A percentile compares a stretch with the other conserved stretches of the same genome.
Evolutionary conservation across 2,113 vertebrate species (phyloP).

Genomic region (Oophaga pumilio): DNA sequence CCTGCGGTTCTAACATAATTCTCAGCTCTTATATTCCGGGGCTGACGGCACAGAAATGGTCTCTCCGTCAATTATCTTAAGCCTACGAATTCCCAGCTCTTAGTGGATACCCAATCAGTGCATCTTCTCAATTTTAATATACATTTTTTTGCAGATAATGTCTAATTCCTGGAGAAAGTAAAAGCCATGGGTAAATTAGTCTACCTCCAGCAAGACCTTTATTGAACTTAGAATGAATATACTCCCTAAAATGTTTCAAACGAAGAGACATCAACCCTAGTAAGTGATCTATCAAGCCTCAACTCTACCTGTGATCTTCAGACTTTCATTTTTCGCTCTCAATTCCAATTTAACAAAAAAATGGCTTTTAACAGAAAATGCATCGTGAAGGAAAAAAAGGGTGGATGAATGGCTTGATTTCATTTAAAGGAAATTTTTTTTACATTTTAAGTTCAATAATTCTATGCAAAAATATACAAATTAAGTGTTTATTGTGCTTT

Average conservation of each 20-base stretch:
- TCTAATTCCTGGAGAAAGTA: not conserved
- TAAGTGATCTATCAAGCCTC: not conserved
- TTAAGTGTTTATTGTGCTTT: too few relatives aligned
- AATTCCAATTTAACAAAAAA: not conserved
- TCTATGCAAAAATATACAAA: not conserved
- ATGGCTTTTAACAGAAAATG: not conserved
- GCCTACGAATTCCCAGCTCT: not conserved
- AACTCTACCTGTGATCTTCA: not conserved
- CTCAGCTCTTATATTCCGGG: slow-evolving; percentile 14
- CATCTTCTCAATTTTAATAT: not conserved
- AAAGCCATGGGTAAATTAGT: not conserved
- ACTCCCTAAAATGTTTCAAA: not conserved
- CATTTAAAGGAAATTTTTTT: not conserved
- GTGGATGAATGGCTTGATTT: not conserved
- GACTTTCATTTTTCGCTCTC: not conserved
- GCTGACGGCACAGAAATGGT: not conserved
- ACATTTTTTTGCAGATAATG: slow-evolving; percentile 5
- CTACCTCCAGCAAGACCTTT: not conserved
- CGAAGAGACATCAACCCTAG: not conserved
- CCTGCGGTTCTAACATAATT: slow-evolving; percentile 7
- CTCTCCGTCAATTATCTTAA: slow-evolving; percentile 19
- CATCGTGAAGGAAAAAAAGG: not conserved
- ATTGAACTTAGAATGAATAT: not conserved
- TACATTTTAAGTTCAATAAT: not conserved
- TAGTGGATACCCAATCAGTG: not conserved